Percentiles rank a stretch among this genome's conserved stretches.
Conservation (phyloP, 2,113 vertebrate species). For the Plotosus lineatus region DNA sequence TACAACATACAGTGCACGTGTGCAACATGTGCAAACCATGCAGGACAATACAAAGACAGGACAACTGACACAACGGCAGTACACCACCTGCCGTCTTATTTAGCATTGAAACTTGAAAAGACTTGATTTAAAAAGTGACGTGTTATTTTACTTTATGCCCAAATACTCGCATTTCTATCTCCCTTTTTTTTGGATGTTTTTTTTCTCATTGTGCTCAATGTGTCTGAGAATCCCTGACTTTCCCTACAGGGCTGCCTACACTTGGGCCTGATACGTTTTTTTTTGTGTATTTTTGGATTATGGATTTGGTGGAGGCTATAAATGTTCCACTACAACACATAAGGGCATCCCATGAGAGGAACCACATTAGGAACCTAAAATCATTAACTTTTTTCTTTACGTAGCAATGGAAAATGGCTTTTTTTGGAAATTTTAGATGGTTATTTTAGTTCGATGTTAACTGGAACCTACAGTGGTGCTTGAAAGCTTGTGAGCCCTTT, state of each 20-base stretch:
- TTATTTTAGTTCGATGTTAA: too few relatives aligned
- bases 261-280: neutral
- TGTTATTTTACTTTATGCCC: neutral
- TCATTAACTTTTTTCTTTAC: neutral
- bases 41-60: too few relatives aligned
- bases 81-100: neutral
- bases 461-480: too few relatives aligned
- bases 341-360: neutral
- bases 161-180: neutral
- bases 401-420: too few relatives aligned
- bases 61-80: too few relatives aligned
- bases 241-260: neutral
- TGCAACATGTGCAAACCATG: too few relatives aligned
- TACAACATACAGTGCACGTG: too few relatives aligned
- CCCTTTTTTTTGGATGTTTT: neutral
- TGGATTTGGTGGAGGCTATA: neutral
- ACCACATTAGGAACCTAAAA: neutral
- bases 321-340: neutral
- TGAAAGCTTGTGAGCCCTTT: too few relatives aligned
- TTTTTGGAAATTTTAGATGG: too few relatives aligned
- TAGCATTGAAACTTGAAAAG: neutral
- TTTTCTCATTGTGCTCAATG: neutral
- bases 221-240: neutral
- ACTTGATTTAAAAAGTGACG: too few relatives aligned
- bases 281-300: neutral